These are phyloP conservation scores for Megalops cyprinoides DNA, from an alignment of 2,797 vertebrate species.

Conservation along the genomic window DNA sequence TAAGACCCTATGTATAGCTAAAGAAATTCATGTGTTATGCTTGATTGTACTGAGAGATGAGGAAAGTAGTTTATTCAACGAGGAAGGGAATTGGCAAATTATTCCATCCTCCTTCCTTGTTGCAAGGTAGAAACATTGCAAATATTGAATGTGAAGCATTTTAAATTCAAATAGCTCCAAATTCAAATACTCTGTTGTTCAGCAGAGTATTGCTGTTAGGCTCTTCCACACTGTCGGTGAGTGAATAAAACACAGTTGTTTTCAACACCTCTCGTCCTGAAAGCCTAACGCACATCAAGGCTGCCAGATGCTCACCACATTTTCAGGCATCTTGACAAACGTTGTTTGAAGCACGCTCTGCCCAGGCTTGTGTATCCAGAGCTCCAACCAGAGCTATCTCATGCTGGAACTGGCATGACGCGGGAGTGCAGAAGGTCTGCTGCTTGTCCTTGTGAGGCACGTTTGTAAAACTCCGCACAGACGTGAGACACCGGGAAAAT, in stretches of 20 bases:
- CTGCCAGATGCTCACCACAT: neutral
- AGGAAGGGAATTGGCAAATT: no score
- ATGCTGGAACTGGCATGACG: neutral
- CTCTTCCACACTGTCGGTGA: neutral
- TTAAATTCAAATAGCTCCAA: no score
- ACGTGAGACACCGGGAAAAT: neutral
- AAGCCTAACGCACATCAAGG: neutral
- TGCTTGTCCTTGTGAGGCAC: neutral
- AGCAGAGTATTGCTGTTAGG: no score
- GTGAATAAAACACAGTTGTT: neutral
- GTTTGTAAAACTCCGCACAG: neutral
- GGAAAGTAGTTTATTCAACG: no score
- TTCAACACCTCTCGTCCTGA: neutral
- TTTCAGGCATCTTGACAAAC: neutral
- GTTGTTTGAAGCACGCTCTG: neutral
- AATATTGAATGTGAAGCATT: no score
- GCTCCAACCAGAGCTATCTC: neutral
- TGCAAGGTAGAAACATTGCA: no score
- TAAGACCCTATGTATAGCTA: conserved; percentile 1
- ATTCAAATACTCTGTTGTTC: no score
- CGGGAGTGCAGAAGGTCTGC: neutral
- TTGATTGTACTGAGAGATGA: no score
- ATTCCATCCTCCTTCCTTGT: no score
- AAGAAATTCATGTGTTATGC: neutral
- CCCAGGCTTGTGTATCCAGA: neutral